Evolutionary conservation across 2,888 invertebrate genomes (phyloP).

Genomic region (Scaptomyza reducta): DNA sequence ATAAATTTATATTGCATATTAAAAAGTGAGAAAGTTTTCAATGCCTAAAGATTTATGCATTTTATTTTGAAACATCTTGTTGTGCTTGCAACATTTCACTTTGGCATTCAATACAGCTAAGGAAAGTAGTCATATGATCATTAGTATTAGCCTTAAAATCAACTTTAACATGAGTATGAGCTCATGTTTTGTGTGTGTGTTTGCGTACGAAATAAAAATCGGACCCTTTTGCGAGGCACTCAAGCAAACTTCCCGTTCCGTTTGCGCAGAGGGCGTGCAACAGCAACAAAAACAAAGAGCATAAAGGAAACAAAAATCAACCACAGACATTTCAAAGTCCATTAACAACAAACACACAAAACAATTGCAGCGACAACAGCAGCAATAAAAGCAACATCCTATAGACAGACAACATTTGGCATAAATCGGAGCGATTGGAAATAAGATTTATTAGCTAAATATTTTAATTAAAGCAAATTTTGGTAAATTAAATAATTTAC

Average conservation of each 20-base stretch:
- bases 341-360: constrained; percentile 11
- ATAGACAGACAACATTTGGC: neutral
- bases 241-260: constrained; percentile 73
- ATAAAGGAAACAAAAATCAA: constrained; percentile 11
- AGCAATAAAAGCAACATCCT: constrained; percentile 12
- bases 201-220: neutral
- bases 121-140: too few relatives aligned
- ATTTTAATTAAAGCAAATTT: neutral
- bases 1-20: constrained; percentile 33
- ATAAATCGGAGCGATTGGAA: neutral
- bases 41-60: neutral
- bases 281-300: constrained; percentile 20
- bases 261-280: constrained; percentile 59
- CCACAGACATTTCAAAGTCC: constrained; percentile 12
- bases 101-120: too few relatives aligned
- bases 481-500: too few relatives aligned
- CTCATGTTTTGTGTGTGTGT: neutral
- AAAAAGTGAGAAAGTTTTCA: constrained; percentile 42
- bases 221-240: constrained; percentile 53
- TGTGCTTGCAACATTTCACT: too few relatives aligned
- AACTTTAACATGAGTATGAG: constrained; percentile 5
- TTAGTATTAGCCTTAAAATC: too few relatives aligned
- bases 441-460: neutral
- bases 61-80: neutral
- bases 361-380: constrained; percentile 12